A percentile compares a stretch with the other conserved stretches of the same genome.
Evolutionary conservation across 92 coral and sea anemone genomes (phyloP).

Genomic region (Heliopora coerulea): DNA sequence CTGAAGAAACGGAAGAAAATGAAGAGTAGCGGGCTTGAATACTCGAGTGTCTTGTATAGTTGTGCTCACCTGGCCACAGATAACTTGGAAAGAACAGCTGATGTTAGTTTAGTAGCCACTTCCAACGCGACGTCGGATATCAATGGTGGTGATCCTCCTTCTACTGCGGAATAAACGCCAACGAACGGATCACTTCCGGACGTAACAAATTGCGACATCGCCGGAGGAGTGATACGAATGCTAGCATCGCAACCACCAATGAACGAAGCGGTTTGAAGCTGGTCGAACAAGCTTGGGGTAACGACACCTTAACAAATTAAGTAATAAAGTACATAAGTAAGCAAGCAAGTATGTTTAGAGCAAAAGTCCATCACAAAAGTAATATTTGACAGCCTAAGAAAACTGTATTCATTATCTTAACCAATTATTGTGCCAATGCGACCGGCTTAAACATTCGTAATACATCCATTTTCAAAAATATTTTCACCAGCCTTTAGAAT

Average conservation of each 20-base stretch:
- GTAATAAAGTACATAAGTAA: background rate
- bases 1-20: too few relatives aligned
- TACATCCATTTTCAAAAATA: too few relatives aligned
- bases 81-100: conserved; percentile 88
- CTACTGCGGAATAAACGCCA: conserved; percentile 87
- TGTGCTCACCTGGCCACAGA: conserved; percentile 81
- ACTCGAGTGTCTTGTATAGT: too few relatives aligned
- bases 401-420: too few relatives aligned
- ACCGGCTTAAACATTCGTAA: too few relatives aligned
- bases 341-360: background rate
- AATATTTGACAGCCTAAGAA: too few relatives aligned
- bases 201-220: conserved; percentile 80
- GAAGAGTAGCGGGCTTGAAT: too few relatives aligned
- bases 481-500: too few relatives aligned
- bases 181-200: conserved; percentile 89
- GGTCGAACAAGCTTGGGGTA: conserved; percentile 86
- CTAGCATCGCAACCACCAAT: conserved; percentile 82
- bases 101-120: conserved; percentile 92
- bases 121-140: conserved; percentile 94
- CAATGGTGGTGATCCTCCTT: conserved; percentile 85
- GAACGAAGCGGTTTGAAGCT: conserved; percentile 90
- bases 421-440: too few relatives aligned
- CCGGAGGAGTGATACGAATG: conserved; percentile 86
- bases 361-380: too few relatives aligned
- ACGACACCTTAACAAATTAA: conserved; percentile 64